Evolutionary conservation across 2,113 vertebrate genomes (phyloP), one percentile per base, ranked within the genome.

Genomic region (Uria aalge): DNA sequence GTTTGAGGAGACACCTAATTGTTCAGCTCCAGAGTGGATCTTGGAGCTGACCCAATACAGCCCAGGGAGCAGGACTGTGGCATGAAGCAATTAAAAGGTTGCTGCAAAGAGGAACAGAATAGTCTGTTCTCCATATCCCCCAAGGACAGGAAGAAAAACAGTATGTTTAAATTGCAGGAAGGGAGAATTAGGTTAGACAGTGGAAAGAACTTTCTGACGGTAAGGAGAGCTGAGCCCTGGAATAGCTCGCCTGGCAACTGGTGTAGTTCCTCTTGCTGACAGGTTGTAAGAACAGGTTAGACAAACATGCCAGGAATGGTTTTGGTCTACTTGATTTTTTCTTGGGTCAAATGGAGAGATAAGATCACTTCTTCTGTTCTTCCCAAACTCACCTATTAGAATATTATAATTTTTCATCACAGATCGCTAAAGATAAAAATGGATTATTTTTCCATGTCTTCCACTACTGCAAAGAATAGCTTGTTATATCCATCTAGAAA

Each of bases 231-330:
- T 94, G 80, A 94, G 60, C 34, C 69, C 87, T 72, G 77, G 57
- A 95, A 91, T 72, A 95, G 81, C 64, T 91, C 0, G 5, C 41
- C 69, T 90, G 90, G 87, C 60, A 96, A 95, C 81, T 93, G 36
- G 81, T 60, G 77, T 47, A 72, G 93, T 93, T 96, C 96, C 92
- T 95, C 69, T 90, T 72, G 90, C 85, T 96, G 95, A 90, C 90
- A 95, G 77, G 73, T 94, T 94, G 60, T 56, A 95, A 92, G 94
- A 93, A 92, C 66, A 96, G 87, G 93, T 96, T 95, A 96, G 69
- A 85, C 90, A 96, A 96, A 96, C 90, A 89, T 93, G 74, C 90
- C 90, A 76, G 69, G 69, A 91, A 94, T 60, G 74, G 87, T 95
- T 96, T 95, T 95, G 84, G 91, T 91, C 77, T 94, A 64, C 84